A percentile compares a stretch with the other conserved stretches of the same genome.
Evolutionary conservation across 2,888 invertebrate genomes (phyloP).

Genomic region (Cephalotes varians): DNA sequence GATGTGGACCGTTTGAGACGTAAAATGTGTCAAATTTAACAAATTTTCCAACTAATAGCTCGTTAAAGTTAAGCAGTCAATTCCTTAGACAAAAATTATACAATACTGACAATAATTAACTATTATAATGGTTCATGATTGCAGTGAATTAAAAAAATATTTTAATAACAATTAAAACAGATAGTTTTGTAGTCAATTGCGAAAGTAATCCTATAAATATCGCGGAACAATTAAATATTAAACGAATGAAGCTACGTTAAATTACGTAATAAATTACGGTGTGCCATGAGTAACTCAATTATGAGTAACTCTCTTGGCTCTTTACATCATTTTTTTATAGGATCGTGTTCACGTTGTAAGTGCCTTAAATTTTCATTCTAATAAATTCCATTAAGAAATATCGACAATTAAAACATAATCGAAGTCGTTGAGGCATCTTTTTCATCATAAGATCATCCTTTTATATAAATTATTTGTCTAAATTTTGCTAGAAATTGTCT

Average conservation of each 20-base stretch:
- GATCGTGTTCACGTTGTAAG: neutral
- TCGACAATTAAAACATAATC: slow-evolving; percentile 22
- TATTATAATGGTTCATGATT: slow-evolving; percentile 17
- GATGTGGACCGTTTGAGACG: no score
- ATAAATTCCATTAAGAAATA: slow-evolving; percentile 21
- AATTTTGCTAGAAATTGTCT: neutral
- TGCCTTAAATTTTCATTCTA: slow-evolving; percentile 27
- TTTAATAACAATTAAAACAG: neutral
- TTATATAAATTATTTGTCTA: slow-evolving; percentile 16
- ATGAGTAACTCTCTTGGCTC: neutral
- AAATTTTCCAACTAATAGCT: neutral
- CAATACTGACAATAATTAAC: neutral
- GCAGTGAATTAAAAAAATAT: neutral
- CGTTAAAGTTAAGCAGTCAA: slow-evolving; percentile 20
- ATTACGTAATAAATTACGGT: slow-evolving; percentile 10
- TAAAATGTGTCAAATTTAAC: no score
- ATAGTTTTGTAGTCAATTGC: neutral
- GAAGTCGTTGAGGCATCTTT: neutral
- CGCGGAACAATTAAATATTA: neutral
- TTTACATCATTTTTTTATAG: neutral
- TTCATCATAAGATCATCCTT: slow-evolving; percentile 1
- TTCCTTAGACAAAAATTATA: slow-evolving; percentile 44
- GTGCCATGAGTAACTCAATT: slow-evolving; percentile 1
- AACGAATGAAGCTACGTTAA: neutral
- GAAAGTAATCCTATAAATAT: neutral